Evolutionary conservation across 1,140 invertebrate species (phyloP), one percentile per base, ranked within the genome.

Genomic region (Tetramorium parvispinum): DNA sequence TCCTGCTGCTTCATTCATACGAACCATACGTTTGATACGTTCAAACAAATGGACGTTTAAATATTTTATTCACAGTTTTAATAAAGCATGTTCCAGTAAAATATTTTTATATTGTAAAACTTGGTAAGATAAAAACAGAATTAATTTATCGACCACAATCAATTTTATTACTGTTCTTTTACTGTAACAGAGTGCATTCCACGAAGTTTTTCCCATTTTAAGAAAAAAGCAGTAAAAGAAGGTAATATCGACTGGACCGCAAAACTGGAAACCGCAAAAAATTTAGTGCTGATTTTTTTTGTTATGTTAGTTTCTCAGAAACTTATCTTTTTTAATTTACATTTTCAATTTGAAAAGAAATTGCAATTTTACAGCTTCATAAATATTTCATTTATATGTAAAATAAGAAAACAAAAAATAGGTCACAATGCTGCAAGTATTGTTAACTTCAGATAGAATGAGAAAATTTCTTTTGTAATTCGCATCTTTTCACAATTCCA

Each of bases 81-180:
- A 37, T 53, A 27, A 73, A 51, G 16, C 6, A 21, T 10, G 18
- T 46, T 11, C 4, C 32, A n/a, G n/a, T n/a, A 65, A 65, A 65
- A 37, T 46, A 16, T 75, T 21, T 55, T 76, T 1, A 11, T 51
- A 71, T 71, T 51, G 46, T 18, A 55, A 75, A 75, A 21, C n/a
- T 37, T 37, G 18, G 3, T 16, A 21, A 55, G 11, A 21, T 21
- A 7, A 57, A 40, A 8, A 7, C 11, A 3, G 11, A 8, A 13
- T 21, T 55, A 37, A 75, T 75, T 5, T 32, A 7, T 40, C n/a
- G 24, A 2, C 21, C 51, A 11, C 11, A 16, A 37, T 49, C 27
- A 70, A 2, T 73, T 55, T 55, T 55, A 37, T 73, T 21, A 21
- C 27, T 37, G 2, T 32, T n/a, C 16, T 51, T 51, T 32, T 32